A percentile compares a stretch with the other conserved stretches of the same genome.
Evolutionary conservation across 2,113 vertebrate genomes (phyloP).

Genomic region (Neodon shergylaensis): DNA sequence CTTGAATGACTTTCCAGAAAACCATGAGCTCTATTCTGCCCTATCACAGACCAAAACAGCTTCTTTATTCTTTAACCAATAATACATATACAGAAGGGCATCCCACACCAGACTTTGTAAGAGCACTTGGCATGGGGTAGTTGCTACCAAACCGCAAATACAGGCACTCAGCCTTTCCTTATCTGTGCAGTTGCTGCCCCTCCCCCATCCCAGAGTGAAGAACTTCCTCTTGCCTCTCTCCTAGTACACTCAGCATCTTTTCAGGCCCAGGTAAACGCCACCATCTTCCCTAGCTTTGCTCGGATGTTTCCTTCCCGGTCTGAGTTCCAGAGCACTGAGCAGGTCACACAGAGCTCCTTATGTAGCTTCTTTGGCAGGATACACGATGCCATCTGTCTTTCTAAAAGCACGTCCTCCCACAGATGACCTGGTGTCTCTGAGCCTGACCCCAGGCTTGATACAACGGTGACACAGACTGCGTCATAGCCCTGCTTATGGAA

Average conservation of each 20-base stretch:
- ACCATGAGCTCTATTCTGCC: too few species aligned
- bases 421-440: neutral
- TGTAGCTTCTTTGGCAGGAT: too few species aligned
- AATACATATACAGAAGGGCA: too few species aligned
- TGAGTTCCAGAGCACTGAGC: neutral
- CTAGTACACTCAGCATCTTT: too few species aligned
- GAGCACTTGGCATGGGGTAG: neutral
- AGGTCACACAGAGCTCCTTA: neutral
- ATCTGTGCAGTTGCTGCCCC: rapidly evolving
- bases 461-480: neutral
- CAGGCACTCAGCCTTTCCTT: neutral
- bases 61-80: too few species aligned
- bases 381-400: neutral
- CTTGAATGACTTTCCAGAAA: neutral
- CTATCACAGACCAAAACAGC: too few species aligned
- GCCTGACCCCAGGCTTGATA: neutral
- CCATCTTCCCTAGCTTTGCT: neutral
- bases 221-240: neutral
- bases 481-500: neutral
- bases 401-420: neutral
- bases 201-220: neutral
- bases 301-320: neutral
- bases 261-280: neutral
- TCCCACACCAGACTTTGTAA: neutral
- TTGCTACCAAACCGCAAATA: neutral